A percentile compares a stretch with the other conserved stretches of the same genome.
phyloP scores from a whole-genome alignment of 2,888 invertebrate genomes.

The Odontomyia ornata region DNA sequence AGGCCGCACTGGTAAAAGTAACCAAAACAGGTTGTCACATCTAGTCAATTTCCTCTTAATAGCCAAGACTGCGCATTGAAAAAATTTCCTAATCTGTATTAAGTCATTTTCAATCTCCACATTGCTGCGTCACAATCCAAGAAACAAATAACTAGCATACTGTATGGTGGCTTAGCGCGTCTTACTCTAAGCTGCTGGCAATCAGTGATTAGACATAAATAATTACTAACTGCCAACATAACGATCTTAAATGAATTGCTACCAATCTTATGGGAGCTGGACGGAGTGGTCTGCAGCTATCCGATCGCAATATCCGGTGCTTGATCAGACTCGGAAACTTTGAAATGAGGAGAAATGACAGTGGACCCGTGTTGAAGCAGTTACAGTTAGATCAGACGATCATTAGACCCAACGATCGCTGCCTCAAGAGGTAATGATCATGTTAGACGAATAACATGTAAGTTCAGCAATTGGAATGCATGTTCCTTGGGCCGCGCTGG shows the following conservation, averaged over 20 bases:
- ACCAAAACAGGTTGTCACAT: conserved; percentile 11
- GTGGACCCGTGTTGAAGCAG: conserved; percentile 10
- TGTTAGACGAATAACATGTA: neutral
- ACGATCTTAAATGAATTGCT: conserved; percentile 31
- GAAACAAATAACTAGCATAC: neutral
- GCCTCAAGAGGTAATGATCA: neutral
- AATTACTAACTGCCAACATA: conserved; percentile 22
- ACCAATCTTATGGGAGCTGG: neutral
- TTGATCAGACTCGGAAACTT: conserved; percentile 27
- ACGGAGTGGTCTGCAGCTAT: neutral
- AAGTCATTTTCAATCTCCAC: conserved; percentile 26
- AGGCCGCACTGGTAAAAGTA: neutral
- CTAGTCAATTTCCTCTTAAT: neutral
- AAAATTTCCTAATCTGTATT: conserved; percentile 26
- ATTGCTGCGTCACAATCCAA: conserved; percentile 6
- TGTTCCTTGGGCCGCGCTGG: neutral
- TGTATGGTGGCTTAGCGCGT: neutral
- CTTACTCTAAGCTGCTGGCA: neutral
- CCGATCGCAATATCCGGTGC: conserved; percentile 28
- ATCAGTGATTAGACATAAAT: conserved; percentile 31
- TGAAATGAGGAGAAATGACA: conserved; percentile 21
- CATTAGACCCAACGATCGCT: conserved; percentile 17
- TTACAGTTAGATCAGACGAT: conserved; percentile 27
- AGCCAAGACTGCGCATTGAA: neutral
- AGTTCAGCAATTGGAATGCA: neutral